Conservation (phyloP, 2,888 invertebrate genomes). For the Hoplodrina blanda region DNA sequence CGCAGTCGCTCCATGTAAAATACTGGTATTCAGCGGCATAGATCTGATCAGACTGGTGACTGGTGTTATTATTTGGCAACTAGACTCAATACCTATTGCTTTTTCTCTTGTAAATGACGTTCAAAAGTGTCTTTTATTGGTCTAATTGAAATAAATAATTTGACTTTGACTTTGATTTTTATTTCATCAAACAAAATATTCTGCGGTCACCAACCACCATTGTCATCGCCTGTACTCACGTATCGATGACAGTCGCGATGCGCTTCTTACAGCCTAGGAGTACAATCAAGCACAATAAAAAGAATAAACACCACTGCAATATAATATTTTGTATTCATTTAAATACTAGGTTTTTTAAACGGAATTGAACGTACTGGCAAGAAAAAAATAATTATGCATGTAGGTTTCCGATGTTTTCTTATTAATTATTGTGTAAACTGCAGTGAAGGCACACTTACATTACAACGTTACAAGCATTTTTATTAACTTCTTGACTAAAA, state of each 20-base stretch:
- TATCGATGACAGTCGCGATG: constrained; percentile 61
- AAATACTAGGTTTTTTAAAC: constrained; percentile 12
- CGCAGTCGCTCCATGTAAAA: too few species aligned
- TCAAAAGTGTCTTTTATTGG: too few species aligned
- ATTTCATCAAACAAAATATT: not conserved
- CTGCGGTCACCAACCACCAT: constrained; percentile 17
- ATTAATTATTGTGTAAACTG: not conserved
- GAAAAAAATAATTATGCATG: not conserved
- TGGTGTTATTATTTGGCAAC: too few species aligned
- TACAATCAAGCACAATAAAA: constrained; percentile 53
- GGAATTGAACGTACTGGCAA: not conserved
- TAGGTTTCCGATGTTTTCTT: not conserved
- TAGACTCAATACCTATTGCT: too few species aligned
- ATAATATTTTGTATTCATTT: constrained; percentile 37
- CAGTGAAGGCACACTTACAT: not conserved
- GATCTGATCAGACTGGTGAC: too few species aligned
- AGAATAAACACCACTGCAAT: constrained; percentile 35
- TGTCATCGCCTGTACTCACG: constrained; percentile 62
- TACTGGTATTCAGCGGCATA: too few species aligned
- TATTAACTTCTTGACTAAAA: too few species aligned
- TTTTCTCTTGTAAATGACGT: too few species aligned
- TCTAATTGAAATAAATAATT: too few species aligned
- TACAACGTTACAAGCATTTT: too few species aligned
- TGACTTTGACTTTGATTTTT: too few species aligned
- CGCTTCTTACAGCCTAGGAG: constrained; percentile 47